Conservation (phyloP, 2,113 vertebrate species). For the Cacatua alba region DNA sequence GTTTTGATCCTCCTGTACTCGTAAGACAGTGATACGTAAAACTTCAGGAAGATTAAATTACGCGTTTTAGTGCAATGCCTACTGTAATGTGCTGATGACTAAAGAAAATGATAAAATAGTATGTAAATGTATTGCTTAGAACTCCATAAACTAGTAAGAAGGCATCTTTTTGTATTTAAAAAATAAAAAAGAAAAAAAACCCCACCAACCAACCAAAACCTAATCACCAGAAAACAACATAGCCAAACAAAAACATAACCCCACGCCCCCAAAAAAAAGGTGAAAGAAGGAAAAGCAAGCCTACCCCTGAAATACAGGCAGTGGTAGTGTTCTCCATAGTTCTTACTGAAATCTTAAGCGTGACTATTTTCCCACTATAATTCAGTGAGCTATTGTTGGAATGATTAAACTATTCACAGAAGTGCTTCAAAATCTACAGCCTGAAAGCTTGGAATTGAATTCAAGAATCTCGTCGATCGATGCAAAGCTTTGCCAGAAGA, state of each 20-base stretch:
- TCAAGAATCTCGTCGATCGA: not conserved
- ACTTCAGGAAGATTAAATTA: not conserved
- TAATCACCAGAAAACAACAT: not conserved
- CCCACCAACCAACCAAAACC: not conserved
- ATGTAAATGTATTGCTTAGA: not conserved
- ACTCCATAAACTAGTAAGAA: not conserved
- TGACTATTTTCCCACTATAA: not conserved
- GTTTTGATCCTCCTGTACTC: not conserved
- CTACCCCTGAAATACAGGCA: not conserved
- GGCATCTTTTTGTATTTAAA: not conserved
- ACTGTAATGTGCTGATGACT: not conserved
- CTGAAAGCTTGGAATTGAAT: conserved; percentile 14
- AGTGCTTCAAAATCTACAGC: not conserved
- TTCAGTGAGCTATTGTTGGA: not conserved
- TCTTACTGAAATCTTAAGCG: not conserved
- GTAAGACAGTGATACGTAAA: not conserved
- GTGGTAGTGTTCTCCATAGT: not conserved
- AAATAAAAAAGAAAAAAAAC: not conserved
- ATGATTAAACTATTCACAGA: not conserved
- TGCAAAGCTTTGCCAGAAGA: conserved; percentile 25
- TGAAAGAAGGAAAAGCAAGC: not conserved
- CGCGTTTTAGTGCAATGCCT: not conserved
- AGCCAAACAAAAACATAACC: not conserved
- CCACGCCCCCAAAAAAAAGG: not conserved
- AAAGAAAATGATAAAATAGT: not conserved